Conservation (phyloP, 2,113 vertebrate species). For the Rhynchopsitta pachyrhyncha region DNA sequence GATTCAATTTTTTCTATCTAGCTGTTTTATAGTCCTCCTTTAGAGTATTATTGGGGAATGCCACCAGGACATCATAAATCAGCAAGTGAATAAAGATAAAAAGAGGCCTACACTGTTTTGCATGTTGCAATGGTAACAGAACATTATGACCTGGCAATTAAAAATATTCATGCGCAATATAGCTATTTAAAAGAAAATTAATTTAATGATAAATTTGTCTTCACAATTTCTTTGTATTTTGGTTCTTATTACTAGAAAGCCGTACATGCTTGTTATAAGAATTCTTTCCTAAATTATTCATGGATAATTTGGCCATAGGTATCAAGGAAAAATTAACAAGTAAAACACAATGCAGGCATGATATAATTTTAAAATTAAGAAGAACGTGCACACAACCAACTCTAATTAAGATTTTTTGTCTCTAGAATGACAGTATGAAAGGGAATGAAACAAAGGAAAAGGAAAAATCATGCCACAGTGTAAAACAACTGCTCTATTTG, state of each 20-base stretch:
- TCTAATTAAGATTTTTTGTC: background rate
- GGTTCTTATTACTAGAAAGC: background rate
- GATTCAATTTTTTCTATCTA: background rate
- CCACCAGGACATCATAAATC: background rate
- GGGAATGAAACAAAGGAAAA: background rate
- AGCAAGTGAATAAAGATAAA: background rate
- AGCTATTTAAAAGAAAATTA: background rate
- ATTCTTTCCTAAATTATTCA: background rate
- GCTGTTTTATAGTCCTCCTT: background rate
- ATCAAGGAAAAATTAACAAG: background rate
- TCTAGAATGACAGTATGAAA: background rate
- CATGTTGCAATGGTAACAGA: background rate
- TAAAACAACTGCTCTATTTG: background rate
- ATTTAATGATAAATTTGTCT: background rate
- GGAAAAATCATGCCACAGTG: background rate
- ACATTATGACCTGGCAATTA: background rate
- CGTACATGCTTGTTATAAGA: background rate
- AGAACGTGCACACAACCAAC: background rate
- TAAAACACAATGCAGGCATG: background rate
- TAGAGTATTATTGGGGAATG: background rate
- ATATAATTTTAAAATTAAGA: background rate
- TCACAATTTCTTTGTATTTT: background rate
- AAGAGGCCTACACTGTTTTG: background rate
- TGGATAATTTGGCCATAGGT: background rate
- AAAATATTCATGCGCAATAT: background rate